phyloP scores from a whole-genome alignment of 2,888 invertebrate species.

The Chloromyia formosa region DNA sequence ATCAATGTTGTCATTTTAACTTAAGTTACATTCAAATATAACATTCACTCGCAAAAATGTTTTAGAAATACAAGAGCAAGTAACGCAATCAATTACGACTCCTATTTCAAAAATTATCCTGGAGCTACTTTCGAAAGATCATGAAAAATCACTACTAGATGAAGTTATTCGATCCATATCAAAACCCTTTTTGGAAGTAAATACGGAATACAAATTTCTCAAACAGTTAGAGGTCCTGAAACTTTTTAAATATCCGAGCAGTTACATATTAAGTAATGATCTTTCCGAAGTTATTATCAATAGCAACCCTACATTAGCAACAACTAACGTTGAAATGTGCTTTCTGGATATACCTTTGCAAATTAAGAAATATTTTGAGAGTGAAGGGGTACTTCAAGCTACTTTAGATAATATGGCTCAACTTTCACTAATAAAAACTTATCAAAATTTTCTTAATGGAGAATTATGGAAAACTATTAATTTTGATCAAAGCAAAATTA shows the following conservation, averaged over 20 bases:
- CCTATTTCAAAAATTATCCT: too few relatives aligned
- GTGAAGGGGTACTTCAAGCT: not conserved
- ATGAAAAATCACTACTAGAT: too few relatives aligned
- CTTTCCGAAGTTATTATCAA: not conserved
- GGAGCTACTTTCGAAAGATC: too few relatives aligned
- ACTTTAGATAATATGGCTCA: not conserved
- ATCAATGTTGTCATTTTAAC: too few relatives aligned
- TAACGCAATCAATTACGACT: too few relatives aligned
- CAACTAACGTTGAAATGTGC: not conserved
- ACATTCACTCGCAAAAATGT: too few relatives aligned
- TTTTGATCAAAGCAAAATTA: not conserved
- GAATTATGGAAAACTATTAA: not conserved
- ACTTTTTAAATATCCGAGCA: not conserved
- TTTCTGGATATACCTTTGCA: not conserved
- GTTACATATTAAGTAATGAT: not conserved
- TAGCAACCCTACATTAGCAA: not conserved
- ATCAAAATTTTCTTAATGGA: not conserved
- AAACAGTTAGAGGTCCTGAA: not conserved
- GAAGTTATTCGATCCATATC: too few relatives aligned
- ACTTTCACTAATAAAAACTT: not conserved
- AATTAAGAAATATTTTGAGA: not conserved
- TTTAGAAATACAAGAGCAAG: too few relatives aligned
- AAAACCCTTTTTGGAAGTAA: not conserved
- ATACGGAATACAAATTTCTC: conserved; percentile 2
- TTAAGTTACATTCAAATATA: too few relatives aligned